Percentiles rank a stretch among this genome's conserved stretches.
These are phyloP conservation scores for Apostichopus japonicus DNA, from an alignment of 35 echinoderm and acorn worm species.

Conservation along the genomic window DNA sequence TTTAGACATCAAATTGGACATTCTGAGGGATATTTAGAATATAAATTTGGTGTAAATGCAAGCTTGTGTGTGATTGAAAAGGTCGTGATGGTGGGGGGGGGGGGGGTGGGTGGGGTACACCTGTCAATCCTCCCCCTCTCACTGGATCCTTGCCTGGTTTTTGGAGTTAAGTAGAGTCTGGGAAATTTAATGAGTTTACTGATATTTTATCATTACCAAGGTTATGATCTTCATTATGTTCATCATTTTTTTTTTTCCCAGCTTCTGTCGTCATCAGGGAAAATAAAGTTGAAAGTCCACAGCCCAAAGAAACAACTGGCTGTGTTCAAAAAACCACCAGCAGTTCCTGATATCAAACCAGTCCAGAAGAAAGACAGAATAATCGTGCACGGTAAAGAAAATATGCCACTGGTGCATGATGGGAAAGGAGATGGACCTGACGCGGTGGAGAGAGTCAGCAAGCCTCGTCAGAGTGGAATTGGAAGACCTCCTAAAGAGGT, in stretches of 20 bases:
- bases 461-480: not conserved
- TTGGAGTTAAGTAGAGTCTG: too few species aligned
- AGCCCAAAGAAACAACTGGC: conserved; percentile 7
- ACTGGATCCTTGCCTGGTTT: too few species aligned
- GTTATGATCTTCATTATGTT: too few species aligned
- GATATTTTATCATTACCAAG: too few species aligned
- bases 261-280: conserved; percentile 5
- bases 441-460: not conserved
- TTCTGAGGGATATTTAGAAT: too few species aligned
- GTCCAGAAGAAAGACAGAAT: not conserved
- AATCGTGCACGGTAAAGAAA: conserved; percentile 30
- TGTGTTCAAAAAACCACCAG: conserved; percentile 27
- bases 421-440: conserved; percentile 14
- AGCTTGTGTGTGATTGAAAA: too few species aligned
- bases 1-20: too few species aligned
- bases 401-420: not conserved
- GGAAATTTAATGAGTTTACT: too few species aligned
- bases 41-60: too few species aligned
- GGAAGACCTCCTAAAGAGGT: conserved; percentile 6
- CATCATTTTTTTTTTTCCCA: not conserved
- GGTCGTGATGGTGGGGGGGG: too few species aligned
- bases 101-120: too few species aligned
- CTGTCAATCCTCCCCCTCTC: too few species aligned
- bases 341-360: not conserved
- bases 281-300: not conserved